Conservation (phyloP, 2,113 vertebrate species). For the Bujurquina vittata region DNA sequence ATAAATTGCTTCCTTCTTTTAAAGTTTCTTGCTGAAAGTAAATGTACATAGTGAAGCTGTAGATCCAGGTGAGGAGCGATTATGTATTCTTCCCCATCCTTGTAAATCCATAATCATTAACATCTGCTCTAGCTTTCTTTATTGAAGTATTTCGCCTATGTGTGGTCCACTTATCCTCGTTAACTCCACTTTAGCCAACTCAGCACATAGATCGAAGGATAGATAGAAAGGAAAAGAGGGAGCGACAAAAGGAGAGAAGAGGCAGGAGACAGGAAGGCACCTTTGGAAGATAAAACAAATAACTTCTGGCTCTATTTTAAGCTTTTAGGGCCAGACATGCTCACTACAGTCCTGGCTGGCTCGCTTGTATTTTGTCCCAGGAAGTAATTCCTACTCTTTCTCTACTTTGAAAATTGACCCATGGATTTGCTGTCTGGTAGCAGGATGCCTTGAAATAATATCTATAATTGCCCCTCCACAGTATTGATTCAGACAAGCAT, state of each 20-base stretch:
- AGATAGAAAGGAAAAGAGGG: conserved; percentile 49
- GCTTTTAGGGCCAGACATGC: conserved; percentile 26
- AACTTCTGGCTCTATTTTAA: conserved; percentile 58
- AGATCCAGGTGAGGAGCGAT: conserved; percentile 58
- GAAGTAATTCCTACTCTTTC: conserved; percentile 62
- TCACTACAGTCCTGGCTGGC: conserved; percentile 3
- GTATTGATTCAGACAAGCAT: conserved; percentile 75
- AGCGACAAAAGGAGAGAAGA: conserved; percentile 44
- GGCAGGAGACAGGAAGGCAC: conserved; percentile 50
- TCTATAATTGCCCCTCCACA: conserved; percentile 73
- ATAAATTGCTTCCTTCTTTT: conserved; percentile 2
- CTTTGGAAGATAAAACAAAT: conserved; percentile 64
- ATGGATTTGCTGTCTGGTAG: conserved; percentile 76
- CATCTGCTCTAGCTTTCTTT: conserved; percentile 80
- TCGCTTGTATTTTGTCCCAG: conserved; percentile 49
- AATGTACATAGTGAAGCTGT: conserved; percentile 43
- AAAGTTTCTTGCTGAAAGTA: conserved; percentile 19
- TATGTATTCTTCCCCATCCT: conserved; percentile 71
- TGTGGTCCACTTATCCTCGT: conserved; percentile 82
- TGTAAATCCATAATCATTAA: conserved; percentile 84
- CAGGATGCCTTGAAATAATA: conserved; percentile 78
- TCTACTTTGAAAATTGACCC: conserved; percentile 62
- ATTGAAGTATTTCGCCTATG: conserved; percentile 79
- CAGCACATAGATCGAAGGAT: conserved; percentile 71
- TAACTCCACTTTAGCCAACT: conserved; percentile 79